Base-by-base conservation (phyloP, 2,797 vertebrate species). In the Alauda arvensis region DNA sequence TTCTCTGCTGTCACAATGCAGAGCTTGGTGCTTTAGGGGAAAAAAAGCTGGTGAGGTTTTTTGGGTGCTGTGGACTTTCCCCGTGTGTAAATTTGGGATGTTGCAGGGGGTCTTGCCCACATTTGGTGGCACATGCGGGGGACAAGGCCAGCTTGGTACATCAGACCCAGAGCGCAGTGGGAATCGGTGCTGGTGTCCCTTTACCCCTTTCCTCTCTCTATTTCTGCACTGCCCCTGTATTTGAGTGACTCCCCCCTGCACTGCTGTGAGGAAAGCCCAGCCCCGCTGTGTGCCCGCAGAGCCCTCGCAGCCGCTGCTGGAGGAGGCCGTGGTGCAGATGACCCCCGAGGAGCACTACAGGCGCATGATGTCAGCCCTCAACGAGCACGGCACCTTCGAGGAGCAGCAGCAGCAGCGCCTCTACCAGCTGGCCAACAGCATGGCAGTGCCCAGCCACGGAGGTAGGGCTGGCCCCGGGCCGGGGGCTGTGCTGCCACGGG, bases 331-430 rank as follows among this genome's bases (percentile, higher is more conserved):
- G 90, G 95, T 98, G 90, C 98, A 98, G 96, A 99, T 99, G 98
- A 99, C 98, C 96, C 99, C 98, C 0, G 99, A 99, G 96, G 99
- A 99, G 94, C 99, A 99, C 96, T 99, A 99, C 94, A 98, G 98
- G 84, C 97, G 98, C 89, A 98, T 99, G 96, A 98, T 99, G 98
- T 98, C 98, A 3, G 98, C 98, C 3, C 98, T 99, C 77, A 99
- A 97, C 1, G 99, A 99, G 77, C 98, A 98, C 8, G 91, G 98
- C 89, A 96, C 98, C 83, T 99, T 98, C 9, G 99, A 99, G 89
- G 99, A 99, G 96, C 98, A 99, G 94, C 98, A 99, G 95, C 95
- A 96, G 0, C 99, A 99, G 71, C 98, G 98, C 12, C 98, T 99
- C 89, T 99, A 98, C 96, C 98, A 99, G 96, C 95, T 99, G 96